Percentiles rank a stretch among this genome's conserved stretches.
Conservation (phyloP, 2,888 invertebrate genomes). For the Nephrotoma appendiculata region DNA sequence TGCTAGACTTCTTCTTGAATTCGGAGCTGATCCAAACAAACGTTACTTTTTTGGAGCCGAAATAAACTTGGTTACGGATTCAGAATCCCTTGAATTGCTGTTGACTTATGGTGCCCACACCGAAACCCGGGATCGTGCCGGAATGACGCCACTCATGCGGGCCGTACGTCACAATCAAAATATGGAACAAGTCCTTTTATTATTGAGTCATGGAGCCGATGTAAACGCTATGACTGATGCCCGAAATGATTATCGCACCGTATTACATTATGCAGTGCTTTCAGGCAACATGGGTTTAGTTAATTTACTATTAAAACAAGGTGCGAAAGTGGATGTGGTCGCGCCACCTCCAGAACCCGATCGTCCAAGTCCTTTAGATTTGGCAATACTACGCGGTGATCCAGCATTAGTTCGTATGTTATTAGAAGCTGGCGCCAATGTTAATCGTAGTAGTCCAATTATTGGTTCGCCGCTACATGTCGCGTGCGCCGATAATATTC, state of each 20-base stretch:
- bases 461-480: conserved; percentile 73
- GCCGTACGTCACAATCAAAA: conserved; percentile 67
- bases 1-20: conserved; percentile 56
- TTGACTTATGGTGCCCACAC: conserved; percentile 78
- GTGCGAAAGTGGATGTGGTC: conserved; percentile 54
- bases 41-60: conserved; percentile 85
- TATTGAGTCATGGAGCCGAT: conserved; percentile 69
- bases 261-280: conserved; percentile 77
- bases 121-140: conserved; percentile 72
- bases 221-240: conserved; percentile 75
- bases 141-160: conserved; percentile 83
- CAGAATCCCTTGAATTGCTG: conserved; percentile 66
- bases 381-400: conserved; percentile 73
- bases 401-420: conserved; percentile 54
- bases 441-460: conserved; percentile 65
- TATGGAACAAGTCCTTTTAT: conserved; percentile 56
- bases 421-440: conserved; percentile 60
- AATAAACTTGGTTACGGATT: conserved; percentile 73
- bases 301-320: conserved; percentile 65
- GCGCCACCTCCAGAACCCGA: conserved; percentile 39
- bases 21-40: conserved; percentile 81
- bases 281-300: conserved; percentile 59
- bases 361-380: conserved; percentile 68
- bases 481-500: conserved; percentile 64
- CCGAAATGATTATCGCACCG: conserved; percentile 75